Evolutionary conservation across 1,140 invertebrate genomes (phyloP).

Genomic region (Drosophila malerkotliana): DNA sequence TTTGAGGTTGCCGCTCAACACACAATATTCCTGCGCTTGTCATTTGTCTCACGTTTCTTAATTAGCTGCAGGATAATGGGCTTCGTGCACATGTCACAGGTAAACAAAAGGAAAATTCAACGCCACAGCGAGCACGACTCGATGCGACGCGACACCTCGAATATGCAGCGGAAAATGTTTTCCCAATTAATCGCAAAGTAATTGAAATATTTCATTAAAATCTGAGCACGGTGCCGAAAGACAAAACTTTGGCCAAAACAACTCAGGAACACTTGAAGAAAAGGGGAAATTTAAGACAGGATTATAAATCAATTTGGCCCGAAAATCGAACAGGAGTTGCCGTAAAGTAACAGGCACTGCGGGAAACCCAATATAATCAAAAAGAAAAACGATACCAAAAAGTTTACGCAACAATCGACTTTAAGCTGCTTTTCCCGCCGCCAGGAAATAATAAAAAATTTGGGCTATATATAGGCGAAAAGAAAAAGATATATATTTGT

Average conservation of each 20-base stretch:
- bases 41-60: conserved; percentile 81
- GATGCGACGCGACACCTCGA: conserved; percentile 40
- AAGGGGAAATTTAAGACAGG: conserved; percentile 60
- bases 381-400: conserved; percentile 38
- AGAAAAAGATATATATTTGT: conserved; percentile 22
- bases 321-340: conserved; percentile 25
- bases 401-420: conserved; percentile 51
- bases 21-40: conserved; percentile 70
- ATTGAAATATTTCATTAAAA: conserved; percentile 77
- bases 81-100: conserved; percentile 62
- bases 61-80: conserved; percentile 77
- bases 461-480: conserved; percentile 32
- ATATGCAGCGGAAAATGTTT: conserved; percentile 48
- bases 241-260: conserved; percentile 38
- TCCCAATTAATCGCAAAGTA: conserved; percentile 76
- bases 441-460: conserved; percentile 4
- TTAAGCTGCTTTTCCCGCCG: conserved; percentile 54
- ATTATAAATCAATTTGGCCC: conserved; percentile 78
- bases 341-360: conserved; percentile 47
- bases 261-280: conserved; percentile 14
- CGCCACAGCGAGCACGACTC: conserved; percentile 20
- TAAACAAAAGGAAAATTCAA: conserved; percentile 51
- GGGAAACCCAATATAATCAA: conserved; percentile 38
- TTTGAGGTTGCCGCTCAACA: conserved; percentile 32
- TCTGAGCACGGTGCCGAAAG: conserved; percentile 12